Percentiles rank a stretch among this genome's conserved stretches.
phyloP scores from a whole-genome alignment of 2,888 invertebrate genomes.

The Shargacucullia verbasci region DNA sequence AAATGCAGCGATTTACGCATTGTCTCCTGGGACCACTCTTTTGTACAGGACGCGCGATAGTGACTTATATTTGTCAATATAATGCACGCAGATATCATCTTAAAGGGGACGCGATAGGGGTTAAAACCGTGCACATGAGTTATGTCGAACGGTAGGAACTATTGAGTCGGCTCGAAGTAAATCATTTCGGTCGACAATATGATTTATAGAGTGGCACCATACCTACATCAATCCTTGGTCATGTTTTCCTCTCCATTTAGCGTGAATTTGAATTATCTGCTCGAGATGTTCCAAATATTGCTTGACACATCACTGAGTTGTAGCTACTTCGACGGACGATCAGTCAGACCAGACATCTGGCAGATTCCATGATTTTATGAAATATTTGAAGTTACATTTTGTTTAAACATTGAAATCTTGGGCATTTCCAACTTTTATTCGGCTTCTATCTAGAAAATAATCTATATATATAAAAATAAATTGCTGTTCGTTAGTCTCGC shows the following conservation, averaged over 20 bases:
- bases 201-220: constrained; percentile 47
- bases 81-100: constrained; percentile 42
- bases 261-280: constrained; percentile 34
- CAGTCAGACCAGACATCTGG: too few relatives aligned
- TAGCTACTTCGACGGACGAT: neutral
- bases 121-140: constrained; percentile 25
- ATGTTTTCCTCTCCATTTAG: constrained; percentile 41
- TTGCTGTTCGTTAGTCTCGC: too few relatives aligned
- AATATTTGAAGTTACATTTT: too few relatives aligned
- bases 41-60: constrained; percentile 47
- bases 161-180: constrained; percentile 45
- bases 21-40: constrained; percentile 62
- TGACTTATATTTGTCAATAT: constrained; percentile 46
- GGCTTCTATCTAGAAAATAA: too few relatives aligned
- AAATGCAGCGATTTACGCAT: constrained; percentile 63
- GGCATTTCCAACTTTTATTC: too few relatives aligned
- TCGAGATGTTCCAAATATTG: constrained; percentile 24
- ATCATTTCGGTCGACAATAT: constrained; percentile 54
- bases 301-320: constrained; percentile 14
- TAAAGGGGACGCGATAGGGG: constrained; percentile 33
- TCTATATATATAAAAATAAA: too few relatives aligned
- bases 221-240: constrained; percentile 48
- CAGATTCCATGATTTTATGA: too few relatives aligned
- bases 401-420: too few relatives aligned
- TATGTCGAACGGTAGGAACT: constrained; percentile 17